Percentiles rank a stretch among this genome's conserved stretches.
phyloP scores from a whole-genome alignment of 2,888 invertebrate species.

The Galeopsomyia nigrocyanea region DNA sequence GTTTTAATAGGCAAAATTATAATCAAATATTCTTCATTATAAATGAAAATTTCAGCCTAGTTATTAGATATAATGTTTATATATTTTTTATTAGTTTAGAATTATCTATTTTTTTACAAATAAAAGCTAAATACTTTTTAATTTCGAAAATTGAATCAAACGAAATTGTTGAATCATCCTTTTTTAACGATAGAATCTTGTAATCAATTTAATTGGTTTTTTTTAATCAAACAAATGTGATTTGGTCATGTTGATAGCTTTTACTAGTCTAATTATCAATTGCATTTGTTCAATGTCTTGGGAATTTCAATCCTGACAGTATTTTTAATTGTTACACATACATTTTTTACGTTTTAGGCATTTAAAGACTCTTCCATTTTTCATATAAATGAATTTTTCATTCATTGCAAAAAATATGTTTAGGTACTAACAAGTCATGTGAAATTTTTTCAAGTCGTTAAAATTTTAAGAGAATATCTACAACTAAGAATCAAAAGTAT shows the following conservation, averaged over 20 bases:
- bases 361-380: background rate
- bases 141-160: too few relatives aligned
- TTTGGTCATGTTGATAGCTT: too few relatives aligned
- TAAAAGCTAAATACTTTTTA: slow-evolving; percentile 6
- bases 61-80: slow-evolving; percentile 42
- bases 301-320: too few relatives aligned
- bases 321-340: too few relatives aligned
- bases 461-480: slow-evolving; percentile 18
- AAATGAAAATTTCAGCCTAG: background rate
- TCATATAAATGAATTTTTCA: slow-evolving; percentile 10
- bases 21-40: too few relatives aligned
- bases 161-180: too few relatives aligned
- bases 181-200: too few relatives aligned
- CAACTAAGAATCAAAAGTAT: slow-evolving; percentile 12
- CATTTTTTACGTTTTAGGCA: background rate
- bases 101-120: slow-evolving; percentile 38
- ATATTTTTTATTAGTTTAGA: slow-evolving; percentile 33
- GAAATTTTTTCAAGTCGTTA: slow-evolving; percentile 5
- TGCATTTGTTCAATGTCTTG: too few relatives aligned
- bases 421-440: background rate
- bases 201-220: too few relatives aligned
- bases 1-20: too few relatives aligned
- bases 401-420: background rate
- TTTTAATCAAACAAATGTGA: too few relatives aligned
- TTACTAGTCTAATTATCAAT: too few relatives aligned